phyloP scores from a whole-genome alignment of 2,113 vertebrate species.

The Brachirus orientalis region DNA sequence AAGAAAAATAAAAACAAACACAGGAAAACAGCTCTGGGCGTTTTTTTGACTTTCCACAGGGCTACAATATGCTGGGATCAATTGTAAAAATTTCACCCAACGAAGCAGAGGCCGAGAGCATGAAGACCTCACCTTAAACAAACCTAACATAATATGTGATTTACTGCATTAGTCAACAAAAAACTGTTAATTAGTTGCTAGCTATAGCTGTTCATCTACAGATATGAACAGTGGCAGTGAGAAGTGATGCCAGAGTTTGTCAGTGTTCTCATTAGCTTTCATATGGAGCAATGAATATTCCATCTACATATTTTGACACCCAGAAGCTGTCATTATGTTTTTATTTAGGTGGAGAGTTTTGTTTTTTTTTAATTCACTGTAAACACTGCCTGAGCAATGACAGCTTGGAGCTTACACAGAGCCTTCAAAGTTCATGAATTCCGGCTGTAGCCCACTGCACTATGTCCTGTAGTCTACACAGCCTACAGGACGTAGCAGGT shows the following conservation, averaged over 20 bases:
- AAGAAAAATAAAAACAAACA: slow-evolving; percentile 62
- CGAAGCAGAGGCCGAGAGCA: not conserved
- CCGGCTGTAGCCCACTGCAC: not conserved
- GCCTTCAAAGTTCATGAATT: not conserved
- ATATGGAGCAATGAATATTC: no score
- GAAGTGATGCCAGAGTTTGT: slow-evolving; percentile 18
- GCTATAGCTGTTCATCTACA: not conserved
- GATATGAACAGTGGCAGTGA: not conserved
- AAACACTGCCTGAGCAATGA: no score
- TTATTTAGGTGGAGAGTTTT: no score
- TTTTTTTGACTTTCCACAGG: slow-evolving; percentile 8
- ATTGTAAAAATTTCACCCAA: not conserved
- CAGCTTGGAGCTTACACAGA: slow-evolving; percentile 4
- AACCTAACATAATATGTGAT: not conserved
- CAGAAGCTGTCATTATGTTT: no score
- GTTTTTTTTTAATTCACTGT: no score
- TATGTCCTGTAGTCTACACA: not conserved
- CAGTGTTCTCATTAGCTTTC: slow-evolving; percentile 1
- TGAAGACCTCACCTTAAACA: not conserved
- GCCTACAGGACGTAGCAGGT: not conserved
- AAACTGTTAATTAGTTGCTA: not conserved
- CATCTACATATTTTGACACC: no score
- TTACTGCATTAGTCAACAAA: not conserved
- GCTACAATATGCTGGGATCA: slow-evolving; percentile 14
- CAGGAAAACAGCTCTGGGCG: slow-evolving; percentile 56